Base-by-base conservation (phyloP, 2,797 vertebrate species). In the Cephalopachus bancanus region DNA sequence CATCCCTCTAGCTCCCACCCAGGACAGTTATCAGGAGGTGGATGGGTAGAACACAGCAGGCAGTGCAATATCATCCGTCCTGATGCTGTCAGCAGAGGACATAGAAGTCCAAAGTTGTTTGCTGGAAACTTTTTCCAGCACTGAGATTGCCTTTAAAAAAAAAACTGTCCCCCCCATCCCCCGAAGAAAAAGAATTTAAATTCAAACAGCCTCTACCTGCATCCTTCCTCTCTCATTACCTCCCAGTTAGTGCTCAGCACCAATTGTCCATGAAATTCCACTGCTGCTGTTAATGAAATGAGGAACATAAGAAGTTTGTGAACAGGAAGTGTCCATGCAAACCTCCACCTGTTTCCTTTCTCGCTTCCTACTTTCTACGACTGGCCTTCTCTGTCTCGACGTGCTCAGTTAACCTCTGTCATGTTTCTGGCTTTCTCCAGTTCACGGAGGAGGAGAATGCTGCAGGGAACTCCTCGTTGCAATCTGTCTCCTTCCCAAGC, bases 241-340 rank as follows among this genome's bases (percentile, higher is more conserved):
- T 96, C 96, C 92, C 96, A 93, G 92, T 97, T 97, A 96, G 96
- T 95, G 96, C 94, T 98, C 96, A 96, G 24, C 10, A 30, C 91
- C 97, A 98, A 98, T 98, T 98, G 98, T 67, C 97, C 96, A 91
- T 98, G 98, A 98, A 98, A 98, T 97, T 95, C 97, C 93, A 67
- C 97, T 93, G 81, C 96, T 55, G 96, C 97, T 93, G 89, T 93
- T 97, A 98, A 98, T 97, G 98, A 97, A 98, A 98, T 95, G 92
- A 95, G 59, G 93, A 97, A 20, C 72, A 12, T 84, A 97, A 96
- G 97, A 97, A 97, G 94, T 96, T 97, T 97, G 89, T 87, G 96
- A 97, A 85, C 80, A 96, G 95, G 96, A 97, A 97, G 97, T 93
- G 83, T 87, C 97, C 97, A 11, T 72, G 91, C 83, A 91, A 93